Conservation (phyloP, 53 echinoderm and acorn worm genomes). For the Echinometra lucunter region DNA sequence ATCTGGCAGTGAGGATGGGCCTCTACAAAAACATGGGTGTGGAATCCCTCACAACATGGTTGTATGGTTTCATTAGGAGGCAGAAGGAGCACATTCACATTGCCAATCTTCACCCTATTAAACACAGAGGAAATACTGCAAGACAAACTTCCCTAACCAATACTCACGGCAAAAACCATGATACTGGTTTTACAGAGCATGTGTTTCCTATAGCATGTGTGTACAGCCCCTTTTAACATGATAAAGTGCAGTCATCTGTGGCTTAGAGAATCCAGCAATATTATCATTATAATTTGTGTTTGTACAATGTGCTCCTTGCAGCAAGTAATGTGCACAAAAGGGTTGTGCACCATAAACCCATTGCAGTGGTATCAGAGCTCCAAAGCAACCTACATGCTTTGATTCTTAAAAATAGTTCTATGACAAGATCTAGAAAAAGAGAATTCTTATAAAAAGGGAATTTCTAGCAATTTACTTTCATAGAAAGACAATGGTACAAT, state of each 20-base stretch:
- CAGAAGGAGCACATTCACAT: neutral
- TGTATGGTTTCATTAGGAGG: neutral
- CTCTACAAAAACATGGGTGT: neutral
- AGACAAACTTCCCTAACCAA: neutral
- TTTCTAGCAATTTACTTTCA: neutral
- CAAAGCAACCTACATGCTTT: neutral
- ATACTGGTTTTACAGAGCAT: neutral
- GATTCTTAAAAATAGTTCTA: neutral
- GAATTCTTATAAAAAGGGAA: neutral
- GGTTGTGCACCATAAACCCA: neutral
- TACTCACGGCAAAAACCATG: neutral
- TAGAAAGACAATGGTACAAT: conserved; percentile 50
- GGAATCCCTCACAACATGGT: conserved; percentile 39
- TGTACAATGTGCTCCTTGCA: neutral
- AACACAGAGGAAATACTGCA: too few species aligned
- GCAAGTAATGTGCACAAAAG: neutral
- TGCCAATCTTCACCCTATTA: neutral
- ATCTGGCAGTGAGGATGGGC: neutral
- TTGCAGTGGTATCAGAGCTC: neutral
- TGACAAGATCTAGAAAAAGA: neutral
- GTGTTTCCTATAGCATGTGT: neutral
- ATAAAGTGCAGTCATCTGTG: neutral
- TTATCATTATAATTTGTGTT: neutral
- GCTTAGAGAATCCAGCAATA: neutral
- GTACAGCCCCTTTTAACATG: neutral